phyloP scores from a whole-genome alignment of 2,888 invertebrate species.

The Drosophila formosana region DNA sequence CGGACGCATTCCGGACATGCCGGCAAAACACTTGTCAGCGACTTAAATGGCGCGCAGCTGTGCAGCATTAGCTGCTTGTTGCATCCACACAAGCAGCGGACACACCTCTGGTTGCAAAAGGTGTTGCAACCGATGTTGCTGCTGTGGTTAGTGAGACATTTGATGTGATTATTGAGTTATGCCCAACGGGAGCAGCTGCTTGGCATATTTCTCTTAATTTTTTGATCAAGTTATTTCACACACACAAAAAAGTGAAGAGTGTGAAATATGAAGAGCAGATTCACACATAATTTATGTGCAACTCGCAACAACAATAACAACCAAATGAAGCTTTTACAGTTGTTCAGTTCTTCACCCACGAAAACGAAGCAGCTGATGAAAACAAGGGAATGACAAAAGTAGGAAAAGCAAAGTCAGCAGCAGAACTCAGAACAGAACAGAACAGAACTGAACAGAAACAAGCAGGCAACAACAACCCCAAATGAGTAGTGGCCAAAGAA shows the following conservation, averaged over 20 bases:
- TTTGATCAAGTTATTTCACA: constrained; percentile 68
- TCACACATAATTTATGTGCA: constrained; percentile 11
- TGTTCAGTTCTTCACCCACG: constrained; percentile 19
- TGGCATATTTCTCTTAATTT: constrained; percentile 75
- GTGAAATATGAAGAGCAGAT: constrained; percentile 10
- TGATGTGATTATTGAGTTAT: constrained; percentile 80
- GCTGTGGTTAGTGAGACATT: constrained; percentile 67
- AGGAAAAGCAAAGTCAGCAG: constrained; percentile 54
- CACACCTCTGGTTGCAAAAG: constrained; percentile 67
- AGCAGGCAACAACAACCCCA: constrained; percentile 58
- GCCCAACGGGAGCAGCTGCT: constrained; percentile 78
- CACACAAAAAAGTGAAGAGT: neutral
- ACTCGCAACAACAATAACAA: constrained; percentile 15
- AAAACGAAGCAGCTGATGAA: constrained; percentile 47
- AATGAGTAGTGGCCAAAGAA: constrained; percentile 54
- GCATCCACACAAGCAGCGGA: constrained; percentile 50
- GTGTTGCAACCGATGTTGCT: constrained; percentile 48
- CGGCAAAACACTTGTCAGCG: constrained; percentile 79
- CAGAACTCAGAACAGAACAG: neutral
- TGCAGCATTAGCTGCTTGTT: constrained; percentile 65
- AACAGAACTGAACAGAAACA: constrained; percentile 17
- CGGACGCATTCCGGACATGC: constrained; percentile 72
- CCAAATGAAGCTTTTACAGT: constrained; percentile 28
- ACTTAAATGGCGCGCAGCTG: constrained; percentile 79
- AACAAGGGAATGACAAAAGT: constrained; percentile 44